Percentiles rank a stretch among this genome's conserved stretches.
phyloP scores from a whole-genome alignment of 2,888 invertebrate species.

The Pterobdella sp. region DNA sequence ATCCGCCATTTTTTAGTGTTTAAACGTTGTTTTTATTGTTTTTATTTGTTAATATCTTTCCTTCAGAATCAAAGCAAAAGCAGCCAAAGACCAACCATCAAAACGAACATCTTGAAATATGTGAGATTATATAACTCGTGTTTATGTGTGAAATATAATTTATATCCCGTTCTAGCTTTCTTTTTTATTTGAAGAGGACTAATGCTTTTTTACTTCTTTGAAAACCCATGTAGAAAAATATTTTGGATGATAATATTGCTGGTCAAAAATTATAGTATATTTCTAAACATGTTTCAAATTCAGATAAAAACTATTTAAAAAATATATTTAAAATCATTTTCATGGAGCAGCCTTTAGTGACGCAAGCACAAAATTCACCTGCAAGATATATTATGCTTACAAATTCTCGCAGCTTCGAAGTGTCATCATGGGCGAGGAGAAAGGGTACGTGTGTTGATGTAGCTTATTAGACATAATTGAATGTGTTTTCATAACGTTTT shows the following conservation, averaged over 20 bases:
- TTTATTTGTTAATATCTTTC: background rate
- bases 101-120: background rate
- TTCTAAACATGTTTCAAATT: too few relatives aligned
- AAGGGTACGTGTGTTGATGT: slow-evolving; percentile 50
- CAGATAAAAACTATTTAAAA: too few relatives aligned
- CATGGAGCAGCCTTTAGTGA: slow-evolving; percentile 47
- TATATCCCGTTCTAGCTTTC: too few relatives aligned
- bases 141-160: too few relatives aligned
- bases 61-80: slow-evolving; percentile 5
- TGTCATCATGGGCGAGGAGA: slow-evolving; percentile 62
- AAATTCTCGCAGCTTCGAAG: slow-evolving; percentile 76
- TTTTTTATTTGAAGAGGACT: too few relatives aligned
- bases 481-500: too few relatives aligned
- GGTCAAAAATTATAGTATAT: too few relatives aligned
- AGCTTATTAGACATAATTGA: too few relatives aligned
- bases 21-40: background rate
- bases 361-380: slow-evolving; percentile 68
- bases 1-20: background rate
- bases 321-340: too few relatives aligned
- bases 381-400: slow-evolving; percentile 76
- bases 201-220: too few relatives aligned
- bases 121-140: background rate
- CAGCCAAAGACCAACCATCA: background rate
- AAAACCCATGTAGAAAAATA: too few relatives aligned
- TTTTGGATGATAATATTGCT: too few relatives aligned